Base-by-base conservation (phyloP, 2,888 invertebrate species). In the Lithosia quadra region DNA sequence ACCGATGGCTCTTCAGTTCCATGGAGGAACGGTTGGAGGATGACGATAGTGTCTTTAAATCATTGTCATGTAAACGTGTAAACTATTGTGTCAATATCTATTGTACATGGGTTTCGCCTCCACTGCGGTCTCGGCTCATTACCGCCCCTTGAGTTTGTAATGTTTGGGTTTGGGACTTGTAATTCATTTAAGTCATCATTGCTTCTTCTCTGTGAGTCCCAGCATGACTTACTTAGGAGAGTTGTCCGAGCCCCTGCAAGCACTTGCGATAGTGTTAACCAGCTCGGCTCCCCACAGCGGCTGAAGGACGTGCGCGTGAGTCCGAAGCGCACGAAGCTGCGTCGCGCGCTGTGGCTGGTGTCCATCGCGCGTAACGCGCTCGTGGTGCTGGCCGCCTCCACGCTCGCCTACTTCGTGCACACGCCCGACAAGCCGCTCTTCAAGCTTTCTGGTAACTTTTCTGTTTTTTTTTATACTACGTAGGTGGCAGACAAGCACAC, bases 361-460 rank as follows among this genome's bases (percentile, higher is more conserved):
- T 97, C 97, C 15, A 97, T 98, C 78, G 96, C 97, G 2, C 96
- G 98, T 75, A 98, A 98, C 92, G 98, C 98, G 21, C 86, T 98
- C 21, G 95, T 97, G 43, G 97, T 98, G 36, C 86, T 97, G 56
- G 89, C 96, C 18, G 96, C 97, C 13, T 95, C 97, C 0, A 74
- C 95, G 2, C 85, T 97, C 75, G 96, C 97, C 0, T 97, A 91
- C 88, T 67, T 89, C 65, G 91, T 95, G 80, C 91, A 95, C 82
- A 95, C 95, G 73, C 90, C 93, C 0, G 65, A 91, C 0, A 63
- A 80, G n/a, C 94, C 96, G 21, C 96, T 97, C 2, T 97, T 98
- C 87, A 93, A 94, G 57, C 90, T 97, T n/a, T 96, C 96, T 71
- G 95, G 96, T 89, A 88, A 60, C 11, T 15, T 39, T 15, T 21